phyloP scores from a whole-genome alignment of 2,797 vertebrate genomes.

The Odontamblyopus rebecca region DNA sequence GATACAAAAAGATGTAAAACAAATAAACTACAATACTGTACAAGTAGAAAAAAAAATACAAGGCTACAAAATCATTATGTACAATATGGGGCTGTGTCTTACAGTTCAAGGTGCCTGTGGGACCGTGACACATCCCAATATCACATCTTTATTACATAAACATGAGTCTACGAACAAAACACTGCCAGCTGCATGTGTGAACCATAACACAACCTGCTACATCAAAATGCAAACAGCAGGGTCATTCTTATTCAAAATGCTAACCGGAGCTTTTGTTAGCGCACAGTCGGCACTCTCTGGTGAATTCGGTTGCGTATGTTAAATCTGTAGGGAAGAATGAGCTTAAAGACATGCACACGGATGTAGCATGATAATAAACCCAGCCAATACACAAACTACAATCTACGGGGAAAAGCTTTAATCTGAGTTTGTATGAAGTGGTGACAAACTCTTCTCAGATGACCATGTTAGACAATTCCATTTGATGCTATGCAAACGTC shows the following conservation, averaged over 20 bases:
- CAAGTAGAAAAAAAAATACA: too few species aligned
- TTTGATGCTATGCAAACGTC: slow-evolving; percentile 49
- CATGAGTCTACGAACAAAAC: not conserved
- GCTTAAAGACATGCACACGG: not conserved
- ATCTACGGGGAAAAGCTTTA: slow-evolving; percentile 9
- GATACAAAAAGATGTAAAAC: too few species aligned
- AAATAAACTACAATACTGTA: too few species aligned
- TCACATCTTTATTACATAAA: too few species aligned
- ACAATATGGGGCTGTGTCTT: too few species aligned
- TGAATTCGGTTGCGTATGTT: not conserved
- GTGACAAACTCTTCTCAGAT: slow-evolving; percentile 39
- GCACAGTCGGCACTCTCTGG: not conserved
- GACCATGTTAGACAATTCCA: slow-evolving; percentile 52
- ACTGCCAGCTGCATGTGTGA: not conserved
- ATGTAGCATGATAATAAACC: slow-evolving; percentile 13
- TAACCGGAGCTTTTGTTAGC: not conserved
- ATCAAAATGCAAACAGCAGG: not conserved
- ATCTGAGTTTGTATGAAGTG: slow-evolving; percentile 33
- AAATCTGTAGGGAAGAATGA: not conserved
- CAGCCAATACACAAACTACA: not conserved
- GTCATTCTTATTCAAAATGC: not conserved
- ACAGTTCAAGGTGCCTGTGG: too few species aligned
- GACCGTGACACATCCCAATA: too few species aligned
- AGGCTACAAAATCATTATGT: too few species aligned
- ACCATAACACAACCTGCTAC: not conserved